Base-by-base conservation (phyloP, 2,888 invertebrate genomes). In the Lagria hirta region DNA sequence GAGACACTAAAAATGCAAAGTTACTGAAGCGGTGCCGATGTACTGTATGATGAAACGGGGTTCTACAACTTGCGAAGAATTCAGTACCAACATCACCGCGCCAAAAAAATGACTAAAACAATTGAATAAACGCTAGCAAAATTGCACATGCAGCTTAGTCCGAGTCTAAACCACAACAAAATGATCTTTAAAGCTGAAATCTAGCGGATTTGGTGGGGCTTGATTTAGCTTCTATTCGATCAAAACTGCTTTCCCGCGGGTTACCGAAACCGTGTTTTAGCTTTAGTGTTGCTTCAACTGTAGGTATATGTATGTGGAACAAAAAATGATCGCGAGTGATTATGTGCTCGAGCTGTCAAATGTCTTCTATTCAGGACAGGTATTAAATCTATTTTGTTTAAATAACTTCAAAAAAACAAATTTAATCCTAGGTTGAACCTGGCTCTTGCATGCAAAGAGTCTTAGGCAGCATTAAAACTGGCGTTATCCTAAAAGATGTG, bases 401-500 rank as follows among this genome's bases (percentile, higher is more conserved):
- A 3, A 17, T 10, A 8, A 23, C n/a, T 34, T 5, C 11, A n/a
- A 7, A 14, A 34, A 24, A 5, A 21, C 3, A 16, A 2, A 6
- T 13, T 5, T 23, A 36, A 40, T 58, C 62, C 22, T 57, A 88
- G 88, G 86, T 89, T 61, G 89, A 89, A 62, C 85, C 86, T 2
- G 84, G 85, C 42, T 86, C 86, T 48, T 86, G 86, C 65, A 76
- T 84, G 53, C 86, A 87, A 66, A 77, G 83, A 35, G 57, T 87
- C 34, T 82, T 86, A 24, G 89, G 89, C 0, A 85, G 82, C 14
- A 83, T 88, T 38, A 86, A 87, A 63, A 87, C 86, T 1, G 90
- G 89, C 0, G 80, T 93, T 17, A 92, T 96, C 38, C 78, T 96
- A 7, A 91, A 95, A 71, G 94, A 95, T 74, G 91, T 96, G 3